phyloP scores from a whole-genome alignment of 2,113 vertebrate genomes.

The Dicentrarchus labrax region DNA sequence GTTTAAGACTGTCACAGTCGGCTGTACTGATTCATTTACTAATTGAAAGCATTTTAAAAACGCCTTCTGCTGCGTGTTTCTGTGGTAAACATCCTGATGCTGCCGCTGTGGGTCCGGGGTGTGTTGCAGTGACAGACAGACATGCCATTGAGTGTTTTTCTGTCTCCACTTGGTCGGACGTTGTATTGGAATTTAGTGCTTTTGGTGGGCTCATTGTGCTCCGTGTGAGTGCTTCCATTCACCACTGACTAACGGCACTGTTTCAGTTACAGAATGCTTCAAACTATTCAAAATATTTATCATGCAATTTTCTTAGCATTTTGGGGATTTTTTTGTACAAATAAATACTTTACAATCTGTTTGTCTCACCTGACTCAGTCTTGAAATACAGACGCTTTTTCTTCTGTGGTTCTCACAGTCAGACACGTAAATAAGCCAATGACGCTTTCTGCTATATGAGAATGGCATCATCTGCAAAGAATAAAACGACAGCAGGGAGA shows the following conservation, averaged over 20 bases:
- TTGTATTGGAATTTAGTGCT: slow-evolving; percentile 47
- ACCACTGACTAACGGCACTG: slow-evolving; percentile 67
- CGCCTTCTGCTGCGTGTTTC: slow-evolving; percentile 36
- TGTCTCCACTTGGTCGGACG: slow-evolving; percentile 30
- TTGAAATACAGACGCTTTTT: background rate
- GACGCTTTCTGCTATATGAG: background rate
- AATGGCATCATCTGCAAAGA: background rate
- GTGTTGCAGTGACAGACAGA: slow-evolving; percentile 41
- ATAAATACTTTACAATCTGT: slow-evolving; percentile 72
- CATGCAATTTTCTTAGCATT: slow-evolving; percentile 74
- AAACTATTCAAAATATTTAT: slow-evolving; percentile 73
- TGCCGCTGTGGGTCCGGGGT: slow-evolving; percentile 14
- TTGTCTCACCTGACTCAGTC: slow-evolving; percentile 29
- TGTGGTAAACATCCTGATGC: slow-evolving; percentile 40
- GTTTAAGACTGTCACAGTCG: slow-evolving; percentile 16
- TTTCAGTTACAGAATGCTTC: slow-evolving; percentile 65
- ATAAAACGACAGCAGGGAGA: background rate
- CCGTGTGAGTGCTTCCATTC: slow-evolving; percentile 68
- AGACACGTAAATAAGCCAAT: background rate
- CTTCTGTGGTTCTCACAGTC: background rate
- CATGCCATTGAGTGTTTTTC: slow-evolving; percentile 35
- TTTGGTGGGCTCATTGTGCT: slow-evolving; percentile 61
- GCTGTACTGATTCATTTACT: slow-evolving; percentile 51
- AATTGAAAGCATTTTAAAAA: slow-evolving; percentile 56
- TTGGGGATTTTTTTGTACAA: slow-evolving; percentile 67